Evolutionary conservation across 2,888 invertebrate genomes (phyloP), one percentile per base, ranked within the genome.

Genomic region (Lasioglossum malachurum): DNA sequence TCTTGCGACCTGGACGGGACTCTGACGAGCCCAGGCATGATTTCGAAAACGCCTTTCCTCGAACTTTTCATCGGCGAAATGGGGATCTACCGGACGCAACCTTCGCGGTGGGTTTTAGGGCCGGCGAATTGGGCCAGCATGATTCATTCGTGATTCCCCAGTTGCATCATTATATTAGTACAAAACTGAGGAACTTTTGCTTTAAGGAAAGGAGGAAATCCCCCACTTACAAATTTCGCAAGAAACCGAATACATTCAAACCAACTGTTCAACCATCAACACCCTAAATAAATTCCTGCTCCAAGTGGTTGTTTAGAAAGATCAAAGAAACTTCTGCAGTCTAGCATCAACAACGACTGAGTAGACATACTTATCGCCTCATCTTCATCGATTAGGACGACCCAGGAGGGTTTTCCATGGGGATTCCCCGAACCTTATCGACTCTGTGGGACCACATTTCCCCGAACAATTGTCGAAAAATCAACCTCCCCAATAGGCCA

Each of bases 1-100:
- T 87, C 87, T 53, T 38, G 38, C 49, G 84, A 81, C 75, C 84
- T 89, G 88, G 80, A 71, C 57, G 72, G n/a, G n/a, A n/a, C n/a
- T 41, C 19, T 12, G 75, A 4, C 78, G 38, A 12, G 23, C 35
- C 64, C 71, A 44, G 41, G 44, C 27, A 76, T 16, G 67, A 75
- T 80, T 83, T 84, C 73, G 57, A 83, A 85, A 82, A 81, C 19
- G 49, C 72, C 78, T 80, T 86, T 83, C 80, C 80, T 75, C 53
- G n/a, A 31, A 27, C 35, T 87, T 83, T 83, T 74, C 75, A 57
- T 75, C 64, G 16, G 0, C 27, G 7, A 16, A n/a, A 27, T 31
- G 31, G 16, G 5, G 31, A 64, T 64, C 64, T 7, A 16, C 16
- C 31, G 64, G 31, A 7, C 16, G 64, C 31, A 19, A 64, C 8